phyloP scores from a whole-genome alignment of 2,888 invertebrate genomes.

The Macrosiphum euphorbiae region DNA sequence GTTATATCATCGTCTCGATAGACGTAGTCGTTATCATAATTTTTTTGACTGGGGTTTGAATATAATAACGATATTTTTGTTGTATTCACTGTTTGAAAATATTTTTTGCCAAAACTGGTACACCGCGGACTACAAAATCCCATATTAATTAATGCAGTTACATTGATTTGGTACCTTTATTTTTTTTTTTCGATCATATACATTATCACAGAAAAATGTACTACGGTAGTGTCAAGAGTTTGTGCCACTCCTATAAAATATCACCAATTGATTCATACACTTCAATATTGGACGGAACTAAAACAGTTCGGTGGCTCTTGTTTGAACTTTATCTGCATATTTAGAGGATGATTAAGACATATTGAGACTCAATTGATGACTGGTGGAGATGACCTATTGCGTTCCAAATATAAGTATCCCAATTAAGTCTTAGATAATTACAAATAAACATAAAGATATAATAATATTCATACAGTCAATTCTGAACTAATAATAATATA shows the following conservation, averaged over 20 bases:
- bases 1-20: not conserved
- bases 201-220: too few relatives aligned
- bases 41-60: not conserved
- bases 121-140: not conserved
- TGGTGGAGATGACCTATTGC: not conserved
- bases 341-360: not conserved
- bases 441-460: too few relatives aligned
- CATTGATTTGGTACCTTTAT: too few relatives aligned
- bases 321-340: not conserved
- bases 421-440: not conserved
- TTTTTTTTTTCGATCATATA: too few relatives aligned
- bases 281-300: not conserved
- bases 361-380: not conserved
- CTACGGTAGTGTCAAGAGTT: too few relatives aligned
- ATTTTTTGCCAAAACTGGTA: not conserved
- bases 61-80: too few relatives aligned
- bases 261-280: not conserved
- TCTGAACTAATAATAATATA: not conserved
- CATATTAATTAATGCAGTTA: not conserved
- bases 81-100: too few relatives aligned
- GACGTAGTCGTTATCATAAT: too few relatives aligned
- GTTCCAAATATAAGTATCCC: not conserved
- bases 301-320: not conserved
- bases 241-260: not conserved
- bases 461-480: not conserved